Percentiles rank a stretch among this genome's conserved stretches.
phyloP scores from a whole-genome alignment of 2,888 invertebrate genomes.

The Ormyrus pomaceus region DNA sequence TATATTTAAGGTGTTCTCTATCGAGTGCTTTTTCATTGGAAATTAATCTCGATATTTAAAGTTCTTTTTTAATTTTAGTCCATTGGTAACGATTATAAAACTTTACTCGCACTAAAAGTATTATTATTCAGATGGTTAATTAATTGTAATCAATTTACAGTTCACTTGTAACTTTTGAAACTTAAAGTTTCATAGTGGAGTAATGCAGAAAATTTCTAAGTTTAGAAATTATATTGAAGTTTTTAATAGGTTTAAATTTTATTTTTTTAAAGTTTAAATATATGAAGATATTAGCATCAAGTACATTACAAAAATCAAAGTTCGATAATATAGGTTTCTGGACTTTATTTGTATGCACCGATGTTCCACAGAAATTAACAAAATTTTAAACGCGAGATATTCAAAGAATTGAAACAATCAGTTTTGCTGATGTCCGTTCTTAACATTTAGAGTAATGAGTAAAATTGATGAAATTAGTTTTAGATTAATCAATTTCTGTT shows the following conservation, averaged over 20 bases:
- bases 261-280: background rate
- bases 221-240: conserved; percentile 14
- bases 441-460: conserved; percentile 5
- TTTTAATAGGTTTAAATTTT: conserved; percentile 7
- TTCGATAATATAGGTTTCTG: conserved; percentile 36
- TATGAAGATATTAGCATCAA: background rate
- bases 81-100: conserved; percentile 25
- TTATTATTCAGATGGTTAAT: conserved; percentile 28
- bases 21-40: conserved; percentile 34
- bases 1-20: conserved; percentile 82
- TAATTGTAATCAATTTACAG: conserved; percentile 18
- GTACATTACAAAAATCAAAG: conserved; percentile 40
- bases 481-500: conserved; percentile 18
- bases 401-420: no score
- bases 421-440: no score
- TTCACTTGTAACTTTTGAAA: conserved; percentile 20
- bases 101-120: conserved; percentile 27
- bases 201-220: conserved; percentile 16
- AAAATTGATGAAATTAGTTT: conserved; percentile 33
- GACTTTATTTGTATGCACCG: conserved; percentile 23
- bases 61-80: conserved; percentile 54
- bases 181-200: conserved; percentile 5
- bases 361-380: no score
- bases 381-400: no score
- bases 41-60: conserved; percentile 8